These are phyloP conservation scores for Drosophila fulvimacula DNA, from an alignment of 2,888 invertebrate genomes.

Conservation along the genomic window DNA sequence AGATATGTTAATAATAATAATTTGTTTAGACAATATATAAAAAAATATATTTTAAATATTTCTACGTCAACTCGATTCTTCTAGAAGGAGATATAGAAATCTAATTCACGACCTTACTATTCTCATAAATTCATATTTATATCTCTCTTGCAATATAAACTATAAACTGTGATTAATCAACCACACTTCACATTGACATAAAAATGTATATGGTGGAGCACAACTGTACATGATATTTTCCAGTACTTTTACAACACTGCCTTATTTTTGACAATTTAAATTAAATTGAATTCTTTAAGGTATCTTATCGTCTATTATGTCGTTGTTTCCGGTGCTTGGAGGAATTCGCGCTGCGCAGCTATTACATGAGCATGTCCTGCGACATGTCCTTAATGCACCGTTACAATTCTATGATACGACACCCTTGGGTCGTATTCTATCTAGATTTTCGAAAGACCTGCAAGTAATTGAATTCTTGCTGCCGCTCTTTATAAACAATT, in stretches of 20 bases:
- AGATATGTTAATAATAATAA: too few species aligned
- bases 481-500: constrained; percentile 86
- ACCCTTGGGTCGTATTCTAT: constrained; percentile 87
- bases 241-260: constrained; percentile 12
- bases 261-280: not conserved
- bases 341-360: constrained; percentile 69
- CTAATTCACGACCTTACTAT: not conserved
- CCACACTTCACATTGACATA: constrained; percentile 8
- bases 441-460: constrained; percentile 85
- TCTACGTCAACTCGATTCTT: not conserved
- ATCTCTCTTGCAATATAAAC: not conserved
- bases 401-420: constrained; percentile 88
- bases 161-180: constrained; percentile 15
- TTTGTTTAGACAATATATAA: too few species aligned
- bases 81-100: not conserved
- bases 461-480: constrained; percentile 83
- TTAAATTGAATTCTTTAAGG: constrained; percentile 84
- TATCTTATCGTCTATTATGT: constrained; percentile 88
- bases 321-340: constrained; percentile 89
- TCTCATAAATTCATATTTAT: constrained; percentile 12
- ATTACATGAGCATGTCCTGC: constrained; percentile 85
- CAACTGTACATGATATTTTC: not conserved
- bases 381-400: constrained; percentile 85
- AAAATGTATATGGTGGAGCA: not conserved
- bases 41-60: not conserved